phyloP scores from a whole-genome alignment of 2,797 vertebrate species.

The Acanthiza pusilla region DNA sequence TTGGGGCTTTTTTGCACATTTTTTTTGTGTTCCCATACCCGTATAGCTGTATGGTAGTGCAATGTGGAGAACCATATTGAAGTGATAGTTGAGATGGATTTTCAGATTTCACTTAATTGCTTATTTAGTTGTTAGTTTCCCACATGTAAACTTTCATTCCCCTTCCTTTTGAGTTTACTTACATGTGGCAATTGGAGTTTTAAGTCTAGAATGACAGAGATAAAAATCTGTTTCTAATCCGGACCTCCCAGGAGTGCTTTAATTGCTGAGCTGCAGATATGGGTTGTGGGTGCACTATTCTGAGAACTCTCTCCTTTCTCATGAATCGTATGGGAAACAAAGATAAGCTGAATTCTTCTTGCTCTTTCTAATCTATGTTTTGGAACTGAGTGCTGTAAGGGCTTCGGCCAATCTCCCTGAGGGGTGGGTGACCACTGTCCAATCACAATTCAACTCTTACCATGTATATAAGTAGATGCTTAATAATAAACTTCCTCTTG shows the following conservation, averaged over 20 bases:
- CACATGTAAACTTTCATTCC: not conserved
- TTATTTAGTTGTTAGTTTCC: not conserved
- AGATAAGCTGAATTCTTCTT: too few relatives aligned
- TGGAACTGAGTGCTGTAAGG: too few relatives aligned
- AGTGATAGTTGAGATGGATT: not conserved
- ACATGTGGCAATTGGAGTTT: accelerated
- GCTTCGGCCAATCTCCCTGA: too few relatives aligned
- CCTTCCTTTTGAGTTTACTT: not conserved
- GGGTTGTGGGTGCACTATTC: too few relatives aligned
- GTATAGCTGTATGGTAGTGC: not conserved
- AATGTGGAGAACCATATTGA: not conserved
- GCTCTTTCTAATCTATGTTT: too few relatives aligned
- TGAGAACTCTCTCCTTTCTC: too few relatives aligned
- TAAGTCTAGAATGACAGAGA: not conserved
- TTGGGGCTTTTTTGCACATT: not conserved
- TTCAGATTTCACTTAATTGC: not conserved
- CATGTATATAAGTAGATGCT: too few relatives aligned
- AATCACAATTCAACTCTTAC: too few relatives aligned
- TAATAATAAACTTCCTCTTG: too few relatives aligned
- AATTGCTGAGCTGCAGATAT: not conserved
- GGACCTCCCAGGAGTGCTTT: not conserved
- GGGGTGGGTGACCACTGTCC: too few relatives aligned
- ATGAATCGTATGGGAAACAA: too few relatives aligned
- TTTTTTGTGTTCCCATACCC: accelerated
- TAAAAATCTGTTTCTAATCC: not conserved